phyloP scores from a whole-genome alignment of 2,888 invertebrate species.

The Eupithecia subumbrata region DNA sequence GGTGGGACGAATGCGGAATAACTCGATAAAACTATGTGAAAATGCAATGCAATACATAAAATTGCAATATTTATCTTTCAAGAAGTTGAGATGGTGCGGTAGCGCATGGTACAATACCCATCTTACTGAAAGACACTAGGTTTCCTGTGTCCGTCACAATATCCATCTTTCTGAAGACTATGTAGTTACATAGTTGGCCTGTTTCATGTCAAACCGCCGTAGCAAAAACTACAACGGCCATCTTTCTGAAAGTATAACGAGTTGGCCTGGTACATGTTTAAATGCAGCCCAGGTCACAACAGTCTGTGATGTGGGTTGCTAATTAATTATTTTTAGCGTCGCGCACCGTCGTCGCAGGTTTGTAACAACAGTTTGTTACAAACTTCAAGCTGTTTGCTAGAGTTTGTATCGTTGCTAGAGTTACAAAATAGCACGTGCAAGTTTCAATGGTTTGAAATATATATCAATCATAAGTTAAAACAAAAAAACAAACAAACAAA shows the following conservation, averaged over 20 bases:
- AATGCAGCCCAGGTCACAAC: constrained; percentile 19
- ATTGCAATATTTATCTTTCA: no score
- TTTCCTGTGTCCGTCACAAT: no score
- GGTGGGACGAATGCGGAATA: no score
- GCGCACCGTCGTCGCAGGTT: constrained; percentile 17
- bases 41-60: no score
- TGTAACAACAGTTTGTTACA: constrained; percentile 16
- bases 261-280: constrained; percentile 8
- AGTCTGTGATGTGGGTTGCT: constrained; percentile 28
- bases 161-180: no score
- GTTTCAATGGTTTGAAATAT: neutral
- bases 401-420: neutral
- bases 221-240: neutral
- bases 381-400: constrained; percentile 14
- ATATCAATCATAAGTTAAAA: neutral
- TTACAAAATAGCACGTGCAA: neutral
- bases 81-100: no score
- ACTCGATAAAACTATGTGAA: no score
- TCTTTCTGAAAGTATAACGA: neutral
- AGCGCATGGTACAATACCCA: no score
- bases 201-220: no score
- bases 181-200: no score
- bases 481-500: no score
- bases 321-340: constrained; percentile 42
- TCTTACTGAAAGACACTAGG: no score